These are phyloP conservation scores for Dendrocopos noguchii DNA, from an alignment of 2,113 vertebrate genomes.

Conservation along the genomic window DNA sequence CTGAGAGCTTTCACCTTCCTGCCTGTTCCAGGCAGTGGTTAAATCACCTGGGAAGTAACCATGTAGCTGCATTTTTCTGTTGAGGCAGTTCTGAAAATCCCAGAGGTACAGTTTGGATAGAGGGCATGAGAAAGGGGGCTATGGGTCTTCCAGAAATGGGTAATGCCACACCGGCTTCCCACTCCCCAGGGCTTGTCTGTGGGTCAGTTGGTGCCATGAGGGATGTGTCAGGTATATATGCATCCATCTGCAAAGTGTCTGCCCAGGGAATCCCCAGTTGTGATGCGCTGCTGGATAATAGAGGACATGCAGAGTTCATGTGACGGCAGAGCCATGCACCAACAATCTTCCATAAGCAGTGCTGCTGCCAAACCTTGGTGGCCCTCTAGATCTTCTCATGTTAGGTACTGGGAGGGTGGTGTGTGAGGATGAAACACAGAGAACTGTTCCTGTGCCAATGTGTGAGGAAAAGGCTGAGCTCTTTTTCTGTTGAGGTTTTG, in stretches of 20 bases:
- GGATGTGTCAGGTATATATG: background rate
- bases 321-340: background rate
- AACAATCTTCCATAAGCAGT: background rate
- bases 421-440: rapidly evolving
- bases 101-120: background rate
- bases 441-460: background rate
- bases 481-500: background rate
- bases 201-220: background rate
- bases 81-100: background rate
- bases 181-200: rapidly evolving
- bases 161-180: background rate
- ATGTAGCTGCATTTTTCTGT: background rate
- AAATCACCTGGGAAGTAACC: background rate
- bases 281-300: background rate
- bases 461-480: background rate
- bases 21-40: background rate
- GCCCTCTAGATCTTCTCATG: background rate
- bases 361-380: background rate
- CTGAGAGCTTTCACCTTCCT: background rate
- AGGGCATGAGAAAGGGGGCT: background rate
- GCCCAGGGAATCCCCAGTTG: background rate
- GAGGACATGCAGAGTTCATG: background rate
- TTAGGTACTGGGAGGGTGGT: background rate
- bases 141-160: background rate
- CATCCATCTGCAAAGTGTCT: background rate